Percentiles rank a stretch among this genome's conserved stretches.
These are phyloP conservation scores for Hypotaenidia okinawae DNA, from an alignment of 2,797 vertebrate species.

Conservation along the genomic window DNA sequence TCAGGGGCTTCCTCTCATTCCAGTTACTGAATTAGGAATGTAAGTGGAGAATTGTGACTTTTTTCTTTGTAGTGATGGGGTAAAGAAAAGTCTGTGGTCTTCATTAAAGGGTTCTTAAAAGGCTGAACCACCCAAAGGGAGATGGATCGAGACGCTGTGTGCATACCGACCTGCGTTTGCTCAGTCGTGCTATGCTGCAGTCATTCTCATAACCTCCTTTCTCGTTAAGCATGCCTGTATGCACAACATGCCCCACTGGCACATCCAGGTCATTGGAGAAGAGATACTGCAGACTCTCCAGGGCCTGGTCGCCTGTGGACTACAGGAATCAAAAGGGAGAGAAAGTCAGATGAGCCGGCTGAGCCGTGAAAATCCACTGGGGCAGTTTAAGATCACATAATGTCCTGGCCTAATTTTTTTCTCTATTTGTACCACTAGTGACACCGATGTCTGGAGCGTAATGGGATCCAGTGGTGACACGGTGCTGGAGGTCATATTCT, in stretches of 20 bases:
- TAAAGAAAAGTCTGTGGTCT: neutral
- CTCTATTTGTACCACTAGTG: neutral
- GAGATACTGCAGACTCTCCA: constrained; percentile 89
- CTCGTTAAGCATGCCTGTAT: constrained; percentile 97
- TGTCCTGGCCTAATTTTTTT: neutral
- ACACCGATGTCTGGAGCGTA: rapidly evolving
- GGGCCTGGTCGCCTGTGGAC: constrained; percentile 90
- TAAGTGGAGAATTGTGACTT: neutral
- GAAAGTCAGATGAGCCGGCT: neutral
- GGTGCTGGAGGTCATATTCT: neutral
- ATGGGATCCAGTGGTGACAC: neutral
- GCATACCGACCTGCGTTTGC: constrained; percentile 88
- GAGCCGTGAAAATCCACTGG: neutral
- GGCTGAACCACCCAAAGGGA: neutral
- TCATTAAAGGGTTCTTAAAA: neutral
- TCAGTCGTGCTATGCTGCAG: constrained; percentile 95
- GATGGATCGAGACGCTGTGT: neutral
- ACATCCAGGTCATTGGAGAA: constrained; percentile 97
- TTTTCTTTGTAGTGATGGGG: neutral
- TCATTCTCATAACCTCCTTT: constrained; percentile 95
- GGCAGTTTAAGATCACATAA: neutral
- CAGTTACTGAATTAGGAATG: neutral
- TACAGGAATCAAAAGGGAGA: constrained; percentile 57
- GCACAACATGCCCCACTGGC: constrained; percentile 95
- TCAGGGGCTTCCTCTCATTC: neutral